phyloP scores from a whole-genome alignment of 2,888 invertebrate species.

The Cephus pygmeus region DNA sequence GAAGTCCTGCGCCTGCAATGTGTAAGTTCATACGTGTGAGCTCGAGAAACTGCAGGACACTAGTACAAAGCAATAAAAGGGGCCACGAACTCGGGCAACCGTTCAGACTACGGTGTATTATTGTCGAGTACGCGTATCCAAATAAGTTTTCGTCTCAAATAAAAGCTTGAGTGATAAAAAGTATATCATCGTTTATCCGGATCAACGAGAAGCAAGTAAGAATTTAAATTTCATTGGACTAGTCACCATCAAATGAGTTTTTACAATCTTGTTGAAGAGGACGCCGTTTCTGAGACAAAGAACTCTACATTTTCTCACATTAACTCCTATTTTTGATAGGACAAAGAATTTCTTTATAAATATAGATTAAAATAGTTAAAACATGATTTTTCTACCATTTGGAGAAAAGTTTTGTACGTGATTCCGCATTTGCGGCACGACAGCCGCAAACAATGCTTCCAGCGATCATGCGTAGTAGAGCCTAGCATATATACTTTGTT shows the following conservation, averaged over 20 bases:
- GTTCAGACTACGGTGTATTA: conserved; percentile 38
- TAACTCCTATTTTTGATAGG: background rate
- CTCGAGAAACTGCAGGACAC: conserved; percentile 15
- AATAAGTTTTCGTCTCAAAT: background rate
- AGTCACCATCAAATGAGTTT: background rate
- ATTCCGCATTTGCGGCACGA: background rate
- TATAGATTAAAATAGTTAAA: background rate
- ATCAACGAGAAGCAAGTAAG: background rate
- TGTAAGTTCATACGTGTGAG: conserved; percentile 17
- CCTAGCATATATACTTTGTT: background rate
- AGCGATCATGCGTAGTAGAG: background rate
- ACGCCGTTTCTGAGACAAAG: background rate
- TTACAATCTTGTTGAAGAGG: background rate
- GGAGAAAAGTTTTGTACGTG: background rate
- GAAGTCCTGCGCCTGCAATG: conserved; percentile 12
- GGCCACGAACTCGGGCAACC: conserved; percentile 39
- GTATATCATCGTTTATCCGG: background rate
- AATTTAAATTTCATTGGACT: background rate
- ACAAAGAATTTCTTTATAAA: background rate
- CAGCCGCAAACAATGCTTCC: background rate
- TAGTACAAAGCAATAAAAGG: conserved; percentile 50
- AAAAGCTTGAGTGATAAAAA: background rate
- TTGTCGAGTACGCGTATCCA: conserved; percentile 16
- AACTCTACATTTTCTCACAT: background rate
- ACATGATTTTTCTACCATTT: background rate